phyloP scores from a whole-genome alignment of 2,888 invertebrate species.

The Thymelicus acteon region DNA sequence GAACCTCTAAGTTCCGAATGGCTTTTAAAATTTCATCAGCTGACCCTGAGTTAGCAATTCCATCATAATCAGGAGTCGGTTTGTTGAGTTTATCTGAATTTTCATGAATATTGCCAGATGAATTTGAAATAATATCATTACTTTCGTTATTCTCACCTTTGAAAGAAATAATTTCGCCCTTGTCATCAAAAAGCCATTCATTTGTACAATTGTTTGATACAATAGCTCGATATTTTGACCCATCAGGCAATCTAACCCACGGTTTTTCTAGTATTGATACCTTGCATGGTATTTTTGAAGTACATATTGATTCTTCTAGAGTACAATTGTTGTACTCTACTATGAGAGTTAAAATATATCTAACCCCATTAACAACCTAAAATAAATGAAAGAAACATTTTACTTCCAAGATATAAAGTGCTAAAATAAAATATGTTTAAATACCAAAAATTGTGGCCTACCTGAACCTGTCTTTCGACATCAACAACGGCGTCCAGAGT shows the following conservation, averaged over 20 bases:
- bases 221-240: conserved; percentile 85
- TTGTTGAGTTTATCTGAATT: conserved; percentile 39
- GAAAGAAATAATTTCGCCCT: conserved; percentile 58
- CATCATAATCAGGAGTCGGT: conserved; percentile 47
- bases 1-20: conserved; percentile 59
- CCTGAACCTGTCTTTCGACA: conserved; percentile 85
- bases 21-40: conserved; percentile 65
- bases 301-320: conserved; percentile 56
- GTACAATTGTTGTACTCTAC: conserved; percentile 79
- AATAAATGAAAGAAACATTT: conserved; percentile 8
- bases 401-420: background rate
- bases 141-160: conserved; percentile 49
- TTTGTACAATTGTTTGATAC: conserved; percentile 87
- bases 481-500: conserved; percentile 72
- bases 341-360: conserved; percentile 82
- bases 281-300: conserved; percentile 79
- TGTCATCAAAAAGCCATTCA: conserved; percentile 78
- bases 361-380: conserved; percentile 84
- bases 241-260: conserved; percentile 85
- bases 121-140: conserved; percentile 49
- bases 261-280: conserved; percentile 87
- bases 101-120: conserved; percentile 36
- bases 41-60: conserved; percentile 60
- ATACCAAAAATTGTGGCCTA: conserved; percentile 44
- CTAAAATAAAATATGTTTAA: background rate